Evolutionary conservation across 35 echinoderm and acorn worm species (phyloP).

Genomic region (Lytechinus pictus): DNA sequence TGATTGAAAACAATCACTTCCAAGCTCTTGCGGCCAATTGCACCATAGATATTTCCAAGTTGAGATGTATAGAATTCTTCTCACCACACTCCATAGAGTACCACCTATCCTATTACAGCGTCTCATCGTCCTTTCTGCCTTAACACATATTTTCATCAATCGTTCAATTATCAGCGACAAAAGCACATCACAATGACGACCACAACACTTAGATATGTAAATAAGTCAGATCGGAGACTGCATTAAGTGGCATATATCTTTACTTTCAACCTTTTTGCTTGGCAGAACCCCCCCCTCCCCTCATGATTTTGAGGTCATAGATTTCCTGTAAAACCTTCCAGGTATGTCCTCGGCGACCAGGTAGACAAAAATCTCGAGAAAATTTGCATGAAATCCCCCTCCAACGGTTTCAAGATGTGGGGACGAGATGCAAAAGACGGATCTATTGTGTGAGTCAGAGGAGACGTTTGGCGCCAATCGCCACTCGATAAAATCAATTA

Average conservation of each 20-base stretch:
- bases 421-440: not conserved
- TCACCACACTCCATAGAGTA: not conserved
- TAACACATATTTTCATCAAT: not conserved
- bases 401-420: not conserved
- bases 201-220: slow-evolving; percentile 13
- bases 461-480: slow-evolving; percentile 2
- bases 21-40: no score
- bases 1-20: no score
- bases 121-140: not conserved
- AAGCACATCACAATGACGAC: not conserved
- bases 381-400: slow-evolving; percentile 14
- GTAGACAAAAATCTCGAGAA: not conserved
- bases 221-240: not conserved
- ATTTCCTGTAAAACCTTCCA: not conserved
- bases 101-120: not conserved
- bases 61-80: no score
- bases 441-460: slow-evolving; percentile 3
- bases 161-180: slow-evolving; percentile 1
- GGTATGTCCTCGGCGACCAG: not conserved
- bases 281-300: not conserved
- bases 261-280: not conserved
- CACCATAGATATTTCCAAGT: no score
- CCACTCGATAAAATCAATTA: slow-evolving; percentile 47
- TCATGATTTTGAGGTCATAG: slow-evolving; percentile 4
- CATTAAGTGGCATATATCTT: not conserved